Base-by-base conservation (phyloP, 2,888 invertebrate species). In the Tipula helvola region DNA sequence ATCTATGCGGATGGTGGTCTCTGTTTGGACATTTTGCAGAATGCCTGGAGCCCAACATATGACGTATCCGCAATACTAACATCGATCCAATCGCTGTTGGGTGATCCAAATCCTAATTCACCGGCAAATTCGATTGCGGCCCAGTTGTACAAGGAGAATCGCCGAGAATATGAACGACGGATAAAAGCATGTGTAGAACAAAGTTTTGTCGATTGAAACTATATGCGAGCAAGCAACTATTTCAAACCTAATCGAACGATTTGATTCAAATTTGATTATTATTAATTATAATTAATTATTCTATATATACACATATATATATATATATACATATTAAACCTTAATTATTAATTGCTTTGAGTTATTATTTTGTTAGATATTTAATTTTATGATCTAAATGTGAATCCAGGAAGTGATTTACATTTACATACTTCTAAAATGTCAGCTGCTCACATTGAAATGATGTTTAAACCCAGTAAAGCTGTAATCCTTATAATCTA, bases 11-110 rank as follows among this genome's bases (percentile, higher is more conserved):
- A 99, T 93, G 99, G 99, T 90, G 98, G 98, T 89, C 99, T 99
- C 91, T 99, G 99, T 93, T 95, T 99, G 94, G 99, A 99, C 92
- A 99, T 99, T 92, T 94, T 99, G 92, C 99, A 99, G 93, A 99
- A 99, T 92, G 95, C 99, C 93, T 99, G 99, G 99, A 98, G 98
- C 92, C 99, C 99, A 89, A 99, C 99, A 89, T 99, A 99, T 92
- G 99, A 99, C 94, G 99, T 99, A 87, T 99, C 99, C 89, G 99
- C 99, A 89, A 99, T 99, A 91, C 94, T 99, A 93, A 99, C 99
- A 91, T 99, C 99, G 91, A 99, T 99, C 94, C 98, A 99, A 96
- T 99, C 99, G 90, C 94, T 99, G 93, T 94, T 99, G 93, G 99
- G 99, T 95, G 99, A 99, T 93, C 99, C 99, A 88, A 99, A 99